Evolutionary conservation across 2,113 vertebrate genomes (phyloP), one percentile per base, ranked within the genome.

Genomic region (Ibidorhyncha struthersii): DNA sequence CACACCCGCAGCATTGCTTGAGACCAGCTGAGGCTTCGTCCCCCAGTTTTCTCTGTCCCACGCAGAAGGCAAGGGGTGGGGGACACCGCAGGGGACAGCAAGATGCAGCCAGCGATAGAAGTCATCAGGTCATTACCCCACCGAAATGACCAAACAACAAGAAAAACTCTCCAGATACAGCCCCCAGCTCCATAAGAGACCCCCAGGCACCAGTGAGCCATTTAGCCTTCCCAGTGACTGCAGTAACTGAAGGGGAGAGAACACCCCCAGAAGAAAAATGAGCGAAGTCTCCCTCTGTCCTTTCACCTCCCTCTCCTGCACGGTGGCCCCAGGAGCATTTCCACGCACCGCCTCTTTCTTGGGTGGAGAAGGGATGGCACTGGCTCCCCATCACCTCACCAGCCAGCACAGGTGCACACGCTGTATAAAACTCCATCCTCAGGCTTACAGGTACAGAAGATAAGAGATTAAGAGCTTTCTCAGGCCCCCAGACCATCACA

Each of bases 1-100:
- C 43, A 49, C 41, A 40, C 56, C 41, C 1, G 0, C 30, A 21
- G 40, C 15, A 9, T 2, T 21, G 16, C 78, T 66, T 0, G 0
- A 63, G 53, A 40, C 65, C 50, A 59, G 43, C 38, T 41, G 27
- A 72, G 63, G 53, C 32, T 84, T 43, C 67, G 23, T 6, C 2
- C 15, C 45, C 30, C 70, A 30, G 10, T 21, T 43, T 52, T 32
- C 50, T 81, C 59, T 74, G 26, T 52, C 49, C 81, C 13, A 30
- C 1, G 6, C 29, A 29, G 50, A 43, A 71, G n/a, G 20, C 14
- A 27, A 45, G 30, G 34, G 41, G 29, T 16, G 9, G 23, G 50
- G 26, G 52, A 56, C n/a, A n/a, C n/a, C 34, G 12, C 20, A n/a
- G 43, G 34, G 14, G 83, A 32, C 52, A 49, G 72, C 56, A 89